Evolutionary conservation across 1,140 invertebrate genomes (phyloP).

Genomic region (Lordiphosa stackelbergi): DNA sequence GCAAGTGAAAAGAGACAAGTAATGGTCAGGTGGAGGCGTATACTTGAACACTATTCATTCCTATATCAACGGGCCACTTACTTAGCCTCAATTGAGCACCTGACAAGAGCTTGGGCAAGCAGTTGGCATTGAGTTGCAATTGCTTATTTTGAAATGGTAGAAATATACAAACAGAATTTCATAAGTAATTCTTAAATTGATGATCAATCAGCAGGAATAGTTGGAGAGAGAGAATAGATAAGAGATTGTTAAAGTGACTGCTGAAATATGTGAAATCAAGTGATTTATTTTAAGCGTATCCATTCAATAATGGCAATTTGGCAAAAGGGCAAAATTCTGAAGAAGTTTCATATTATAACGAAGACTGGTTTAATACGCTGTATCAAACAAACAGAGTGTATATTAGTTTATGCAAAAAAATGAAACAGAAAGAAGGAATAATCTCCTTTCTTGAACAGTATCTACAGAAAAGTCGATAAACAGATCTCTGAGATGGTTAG

Average conservation of each 20-base stretch:
- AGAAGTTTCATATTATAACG: too few relatives aligned
- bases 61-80: conserved; percentile 30
- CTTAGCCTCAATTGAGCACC: conserved; percentile 19
- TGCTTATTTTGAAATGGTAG: background rate
- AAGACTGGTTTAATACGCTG: too few relatives aligned
- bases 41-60: conserved; percentile 8
- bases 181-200: background rate
- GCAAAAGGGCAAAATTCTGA: too few relatives aligned
- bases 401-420: too few relatives aligned
- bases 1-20: conserved; percentile 9
- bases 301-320: too few relatives aligned
- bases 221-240: background rate
- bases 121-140: conserved; percentile 5
- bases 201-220: background rate
- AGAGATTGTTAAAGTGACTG: background rate
- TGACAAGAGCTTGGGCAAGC: conserved; percentile 25
- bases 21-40: conserved; percentile 9
- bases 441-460: too few relatives aligned
- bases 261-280: background rate
- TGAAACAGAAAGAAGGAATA: too few relatives aligned
- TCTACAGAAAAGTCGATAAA: too few relatives aligned
- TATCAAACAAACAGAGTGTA: too few relatives aligned
- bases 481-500: too few relatives aligned
- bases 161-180: conserved; percentile 1
- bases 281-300: too few relatives aligned